Conservation (phyloP, 2,797 vertebrate genomes). For the Sebastes kiyomatsui region DNA sequence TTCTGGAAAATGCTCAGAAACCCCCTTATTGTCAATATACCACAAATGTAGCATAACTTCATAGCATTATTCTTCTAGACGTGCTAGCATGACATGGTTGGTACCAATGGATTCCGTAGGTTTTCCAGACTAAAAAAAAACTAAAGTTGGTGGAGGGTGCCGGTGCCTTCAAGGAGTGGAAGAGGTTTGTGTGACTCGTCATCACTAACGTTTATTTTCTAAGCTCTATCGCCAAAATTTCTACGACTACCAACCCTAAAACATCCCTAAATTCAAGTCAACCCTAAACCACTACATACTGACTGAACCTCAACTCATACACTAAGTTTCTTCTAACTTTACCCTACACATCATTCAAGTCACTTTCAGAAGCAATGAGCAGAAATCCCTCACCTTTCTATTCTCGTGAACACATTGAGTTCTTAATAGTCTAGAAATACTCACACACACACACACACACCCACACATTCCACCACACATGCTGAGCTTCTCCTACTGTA, state of each 20-base stretch:
- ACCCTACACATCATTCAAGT: neutral
- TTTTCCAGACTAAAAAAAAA: no score
- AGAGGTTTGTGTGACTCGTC: neutral
- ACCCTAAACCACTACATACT: neutral
- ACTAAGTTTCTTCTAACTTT: neutral
- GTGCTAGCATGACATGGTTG: no score
- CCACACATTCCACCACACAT: constrained; percentile 51
- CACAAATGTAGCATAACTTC: no score
- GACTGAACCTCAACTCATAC: neutral
- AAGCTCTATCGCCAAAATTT: neutral
- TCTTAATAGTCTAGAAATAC: constrained; percentile 33
- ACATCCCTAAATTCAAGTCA: neutral
- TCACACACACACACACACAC: constrained; percentile 13
- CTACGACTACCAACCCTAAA: neutral
- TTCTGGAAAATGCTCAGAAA: no score
- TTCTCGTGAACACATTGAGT: constrained; percentile 40
- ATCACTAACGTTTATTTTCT: neutral
- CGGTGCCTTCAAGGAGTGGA: no score
- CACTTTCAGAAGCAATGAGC: constrained; percentile 5
- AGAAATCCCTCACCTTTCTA: constrained; percentile 28
- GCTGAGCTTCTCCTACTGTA: constrained; percentile 75
- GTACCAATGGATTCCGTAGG: no score
- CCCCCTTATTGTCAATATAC: no score
- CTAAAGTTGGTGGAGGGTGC: no score
- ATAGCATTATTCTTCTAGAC: no score